Evolutionary conservation across 92 coral and sea anemone species (phyloP), one percentile per base, ranked within the genome.

Genomic region (Bergia puertoricense): DNA sequence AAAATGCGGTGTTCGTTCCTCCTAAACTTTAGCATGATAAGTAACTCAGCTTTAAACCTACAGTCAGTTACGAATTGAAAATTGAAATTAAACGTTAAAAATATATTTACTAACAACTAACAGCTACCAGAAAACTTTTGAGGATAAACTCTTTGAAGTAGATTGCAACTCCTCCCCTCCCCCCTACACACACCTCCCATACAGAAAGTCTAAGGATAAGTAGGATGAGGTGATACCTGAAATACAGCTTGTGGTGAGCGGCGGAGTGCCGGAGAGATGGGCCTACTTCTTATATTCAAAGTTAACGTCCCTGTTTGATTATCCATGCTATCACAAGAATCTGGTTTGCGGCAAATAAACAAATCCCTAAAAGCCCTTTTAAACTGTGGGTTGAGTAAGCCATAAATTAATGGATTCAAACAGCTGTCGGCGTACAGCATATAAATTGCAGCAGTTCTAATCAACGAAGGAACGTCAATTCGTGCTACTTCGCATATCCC

Each of bases 361-460:
- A 38, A 9, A 18, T 74, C 78, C n/a, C 22, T 22, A 14, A 94
- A 94, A 38, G 92, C 92, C 11, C 82, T 76, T 38, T 92, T 89
- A 56, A 94, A 92, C 82, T 94, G 94, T 0, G 93, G 96, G 86
- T 92, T 94, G 88, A 92, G 90, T n/a, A 94, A 80, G 54, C 96
- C 96, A 69, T 94, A 94, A 51, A 94, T 90, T 85, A 94, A 73
- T 0, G 96, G 94, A 65, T 94, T 94, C 13, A 91, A 77, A 86
- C 93, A 87, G 65, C 92, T 90, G 42, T 93, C 92, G 76, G 90
- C 74, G 68, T 79, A 94, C 59, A 80, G 88, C 72, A 92, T 65
- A 23, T 59, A 85, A 54, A 92, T 87, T 3, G 90, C 76, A 20
- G 86, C 48, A 22, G 85, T 81, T 44, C 90, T 80, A 37, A 77